These are phyloP conservation scores for Bradypodion ventrale DNA, from an alignment of 2,797 vertebrate genomes.

Conservation along the genomic window DNA sequence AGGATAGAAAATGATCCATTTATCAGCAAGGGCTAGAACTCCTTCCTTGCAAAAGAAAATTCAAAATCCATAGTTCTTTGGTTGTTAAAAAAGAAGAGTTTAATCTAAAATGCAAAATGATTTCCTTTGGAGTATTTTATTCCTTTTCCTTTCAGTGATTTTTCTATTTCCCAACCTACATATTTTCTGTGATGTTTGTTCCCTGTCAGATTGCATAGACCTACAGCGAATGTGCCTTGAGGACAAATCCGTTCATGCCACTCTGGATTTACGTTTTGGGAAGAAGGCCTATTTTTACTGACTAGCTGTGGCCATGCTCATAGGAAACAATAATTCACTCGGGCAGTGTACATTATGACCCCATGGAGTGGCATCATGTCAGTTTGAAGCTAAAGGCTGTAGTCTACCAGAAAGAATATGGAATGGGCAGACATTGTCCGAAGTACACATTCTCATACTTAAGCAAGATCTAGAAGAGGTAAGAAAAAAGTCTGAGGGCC, in stretches of 20 bases:
- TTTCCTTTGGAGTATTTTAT: background rate
- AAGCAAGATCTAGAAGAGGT: background rate
- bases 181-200: background rate
- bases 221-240: background rate
- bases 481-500: no score
- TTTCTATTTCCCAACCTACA: constrained; percentile 13
- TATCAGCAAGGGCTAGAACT: background rate
- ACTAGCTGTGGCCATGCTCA: background rate
- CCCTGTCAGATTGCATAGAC: constrained; percentile 22
- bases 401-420: background rate
- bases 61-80: background rate
- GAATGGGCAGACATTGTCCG: background rate
- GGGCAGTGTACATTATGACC: background rate
- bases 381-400: background rate
- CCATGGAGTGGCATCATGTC: constrained; percentile 2
- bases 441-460: background rate
- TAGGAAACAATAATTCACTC: constrained; percentile 32
- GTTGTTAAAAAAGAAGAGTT: background rate
- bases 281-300: constrained; percentile 14
- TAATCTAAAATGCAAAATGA: background rate
- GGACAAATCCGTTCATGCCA: background rate
- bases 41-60: background rate
- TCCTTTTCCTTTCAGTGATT: background rate
- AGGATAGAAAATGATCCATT: background rate
- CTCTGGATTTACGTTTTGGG: constrained; percentile 18